Evolutionary conservation across 2,797 vertebrate species (phyloP).

Genomic region (Lindbergichthys nudifrons): DNA sequence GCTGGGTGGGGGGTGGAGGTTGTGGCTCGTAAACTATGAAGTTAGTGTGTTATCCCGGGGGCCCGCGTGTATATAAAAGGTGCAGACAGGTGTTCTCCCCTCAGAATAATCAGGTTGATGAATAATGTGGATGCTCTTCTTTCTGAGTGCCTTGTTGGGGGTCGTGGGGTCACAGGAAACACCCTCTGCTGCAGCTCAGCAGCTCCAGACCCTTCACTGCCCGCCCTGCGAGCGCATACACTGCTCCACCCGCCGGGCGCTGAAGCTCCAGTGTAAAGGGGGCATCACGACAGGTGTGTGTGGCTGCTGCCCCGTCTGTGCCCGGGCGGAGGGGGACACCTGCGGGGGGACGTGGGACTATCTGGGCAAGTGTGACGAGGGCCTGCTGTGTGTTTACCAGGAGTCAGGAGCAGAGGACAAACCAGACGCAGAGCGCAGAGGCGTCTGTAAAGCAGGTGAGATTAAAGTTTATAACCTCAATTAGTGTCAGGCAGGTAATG

Average conservation of each 20-base stretch:
- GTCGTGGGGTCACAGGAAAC: conserved; percentile 37
- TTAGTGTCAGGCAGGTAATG: neutral
- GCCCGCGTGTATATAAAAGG: conserved; percentile 67
- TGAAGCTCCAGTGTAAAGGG: conserved; percentile 79
- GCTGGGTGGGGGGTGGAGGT: conserved; percentile 70
- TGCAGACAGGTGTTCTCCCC: conserved; percentile 21
- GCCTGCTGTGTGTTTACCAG: conserved; percentile 77
- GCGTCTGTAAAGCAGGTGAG: conserved; percentile 79
- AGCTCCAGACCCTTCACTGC: conserved; percentile 79
- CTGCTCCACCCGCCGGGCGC: conserved; percentile 73
- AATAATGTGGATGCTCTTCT: conserved; percentile 60
- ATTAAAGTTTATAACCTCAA: neutral
- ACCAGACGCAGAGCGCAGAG: conserved; percentile 57
- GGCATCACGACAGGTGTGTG: conserved; percentile 81
- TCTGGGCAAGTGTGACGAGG: conserved; percentile 83
- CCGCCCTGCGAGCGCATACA: conserved; percentile 81
- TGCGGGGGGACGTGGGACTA: conserved; percentile 84
- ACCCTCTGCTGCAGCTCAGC: conserved; percentile 22
- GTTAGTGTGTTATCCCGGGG: conserved; percentile 26
- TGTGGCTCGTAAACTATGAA: conserved; percentile 60
- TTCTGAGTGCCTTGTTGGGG: conserved; percentile 44
- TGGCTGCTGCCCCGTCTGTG: conserved; percentile 82
- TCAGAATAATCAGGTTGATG: conserved; percentile 6
- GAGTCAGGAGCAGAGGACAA: conserved; percentile 44
- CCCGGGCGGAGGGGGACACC: conserved; percentile 72